Base-by-base conservation (phyloP, 2,888 invertebrate species). In the Meteorus colon region DNA sequence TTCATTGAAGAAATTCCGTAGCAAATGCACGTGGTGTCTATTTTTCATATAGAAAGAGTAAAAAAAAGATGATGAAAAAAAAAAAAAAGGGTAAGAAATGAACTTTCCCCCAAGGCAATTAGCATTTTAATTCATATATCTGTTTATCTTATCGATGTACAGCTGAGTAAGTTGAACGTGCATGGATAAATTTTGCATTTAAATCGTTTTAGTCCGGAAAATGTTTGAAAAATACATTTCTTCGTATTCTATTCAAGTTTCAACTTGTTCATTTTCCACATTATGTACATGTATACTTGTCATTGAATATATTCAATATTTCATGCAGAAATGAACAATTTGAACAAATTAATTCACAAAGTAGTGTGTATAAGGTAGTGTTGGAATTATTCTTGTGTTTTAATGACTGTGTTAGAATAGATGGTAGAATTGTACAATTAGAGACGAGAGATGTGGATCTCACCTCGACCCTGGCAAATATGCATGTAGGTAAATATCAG, bases 41-140 rank as follows among this genome's bases (percentile, higher is more conserved):
- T 55, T 55, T 24, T 55, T 55, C 10, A 48, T n/a, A 16, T 0
- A 45, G 45, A 16, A 51, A 51, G 4, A 5, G 48, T 16, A 55
- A 24, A 55, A 55, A 55, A 55, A 8, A 8, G 2, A 55, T 4
- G 19, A 51, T 51, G 5, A 51, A 10, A 48, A 48, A 16, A 48
- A n/a, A 48, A 16, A 45, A 45, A 16, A n/a, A 48, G n/a, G 3
- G 3, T 6, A 48, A n/a, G 14, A n/a, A 67, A 67, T 27, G 19
- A 41, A 48, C 67, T 67, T 45, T 67, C 48, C 16, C 24, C 24
- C 16, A 62, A n/a, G 16, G 34, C 16, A 67, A 67, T 67, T 45
- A 67, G 16, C 45, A 67, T 67, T 67, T 48, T 24, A 67, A 67
- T 67, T 67, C 27, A 67, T 67, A 45, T 27, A 48, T 67, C 27